Base-by-base conservation (phyloP, 2,113 vertebrate genomes). In the Centropus bengalensis region DNA sequence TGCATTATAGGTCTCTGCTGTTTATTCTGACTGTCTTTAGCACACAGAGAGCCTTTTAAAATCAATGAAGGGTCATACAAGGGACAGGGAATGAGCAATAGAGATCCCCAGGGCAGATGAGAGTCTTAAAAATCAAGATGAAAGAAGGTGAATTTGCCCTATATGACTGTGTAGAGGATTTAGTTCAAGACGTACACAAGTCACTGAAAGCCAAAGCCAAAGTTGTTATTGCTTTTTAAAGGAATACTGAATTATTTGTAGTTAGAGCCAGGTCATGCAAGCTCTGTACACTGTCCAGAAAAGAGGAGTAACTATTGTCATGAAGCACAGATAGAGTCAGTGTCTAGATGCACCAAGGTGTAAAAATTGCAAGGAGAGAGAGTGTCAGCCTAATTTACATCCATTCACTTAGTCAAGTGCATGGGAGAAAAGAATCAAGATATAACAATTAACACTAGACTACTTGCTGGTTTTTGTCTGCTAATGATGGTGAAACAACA, bases 311-410 rank as follows among this genome's bases (percentile, higher is more conserved):
- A 24, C 15, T 76, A 3, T 5, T 54, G 18, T 30, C 42, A 23
- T 19, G 24, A 19, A 75, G n/a, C 38, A 32, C 8, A 28, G 30
- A 42, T 0, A 47, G 32, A 47, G 32, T 5, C 49, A 55, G 15
- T 28, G 28, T 44, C 13, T 0, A 47, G 49, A 24, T 24, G 24
- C 24, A 59, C 9, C 0, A 0, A 33, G 19, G 12, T 1, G 0
- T 44, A 78, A 70, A 30, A 82, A 24, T 5, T 44, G n/a, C 12
- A 6, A 44, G 16, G 12, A 44, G 30, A 67, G 6, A 51, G 62
- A 86, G 8, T 38, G 42, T 58, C 8, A 86, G 60, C 9, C n/a
- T 26, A 13, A 66, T 8, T 21, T 27, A 18, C 3, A 78, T 42
- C n/a, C 59, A 12, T 51, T 32, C 44, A 58, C 24, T 45, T 32